Evolutionary conservation across 2,888 invertebrate species (phyloP).

Genomic region (Phyllotreta striolata): DNA sequence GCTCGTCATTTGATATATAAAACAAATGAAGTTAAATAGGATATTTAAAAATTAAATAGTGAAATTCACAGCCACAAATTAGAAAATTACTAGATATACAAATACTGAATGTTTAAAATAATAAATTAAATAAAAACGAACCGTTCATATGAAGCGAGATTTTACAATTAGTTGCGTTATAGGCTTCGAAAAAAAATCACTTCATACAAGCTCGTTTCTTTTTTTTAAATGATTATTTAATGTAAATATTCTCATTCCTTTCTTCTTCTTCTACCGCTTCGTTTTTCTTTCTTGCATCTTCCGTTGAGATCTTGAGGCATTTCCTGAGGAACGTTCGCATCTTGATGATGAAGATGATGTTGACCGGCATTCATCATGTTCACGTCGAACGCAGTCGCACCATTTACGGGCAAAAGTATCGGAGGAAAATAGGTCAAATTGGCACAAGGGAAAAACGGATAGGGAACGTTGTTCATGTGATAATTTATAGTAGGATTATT

Average conservation of each 20-base stretch:
- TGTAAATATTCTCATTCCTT: slow-evolving; percentile 21
- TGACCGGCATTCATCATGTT: slow-evolving; percentile 32
- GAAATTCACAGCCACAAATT: slow-evolving; percentile 1
- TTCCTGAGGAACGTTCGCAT: background rate
- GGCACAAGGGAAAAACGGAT: slow-evolving; percentile 38
- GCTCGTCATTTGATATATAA: background rate
- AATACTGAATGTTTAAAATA: background rate
- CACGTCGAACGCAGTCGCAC: slow-evolving; percentile 38
- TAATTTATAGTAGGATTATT: slow-evolving; percentile 56
- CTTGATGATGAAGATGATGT: slow-evolving; percentile 10
- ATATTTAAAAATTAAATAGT: slow-evolving; percentile 1
- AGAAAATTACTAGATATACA: background rate
- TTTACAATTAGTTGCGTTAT: background rate
- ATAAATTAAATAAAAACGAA: slow-evolving; percentile 1
- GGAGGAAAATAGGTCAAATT: slow-evolving; percentile 38
- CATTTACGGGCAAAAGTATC: slow-evolving; percentile 35
- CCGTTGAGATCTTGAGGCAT: background rate
- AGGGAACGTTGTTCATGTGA: slow-evolving; percentile 50
- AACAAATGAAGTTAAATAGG: background rate
- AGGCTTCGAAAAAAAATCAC: background rate
- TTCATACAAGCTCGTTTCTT: background rate
- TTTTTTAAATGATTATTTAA: background rate
- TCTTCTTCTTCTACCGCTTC: slow-evolving; percentile 29
- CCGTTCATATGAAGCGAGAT: background rate
- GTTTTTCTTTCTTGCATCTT: slow-evolving; percentile 34